Conservation (phyloP, 2,888 invertebrate species). For the Pocota personata region DNA sequence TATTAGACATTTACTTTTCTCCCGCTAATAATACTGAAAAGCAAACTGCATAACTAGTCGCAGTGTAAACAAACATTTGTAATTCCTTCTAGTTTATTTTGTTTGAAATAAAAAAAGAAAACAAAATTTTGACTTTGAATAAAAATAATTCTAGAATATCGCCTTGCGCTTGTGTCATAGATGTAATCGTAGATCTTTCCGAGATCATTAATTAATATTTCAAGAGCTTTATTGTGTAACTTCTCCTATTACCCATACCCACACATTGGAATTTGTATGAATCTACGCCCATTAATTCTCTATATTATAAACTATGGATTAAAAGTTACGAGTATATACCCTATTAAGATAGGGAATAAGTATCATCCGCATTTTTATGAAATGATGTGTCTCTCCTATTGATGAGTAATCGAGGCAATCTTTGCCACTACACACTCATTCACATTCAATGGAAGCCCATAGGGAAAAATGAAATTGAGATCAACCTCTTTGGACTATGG, state of each 20-base stretch:
- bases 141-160: no score
- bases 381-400: slow-evolving; percentile 80
- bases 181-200: neutral
- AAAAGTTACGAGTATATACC: slow-evolving; percentile 44
- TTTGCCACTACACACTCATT: slow-evolving; percentile 36
- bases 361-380: slow-evolving; percentile 68
- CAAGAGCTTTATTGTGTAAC: neutral
- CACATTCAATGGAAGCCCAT: slow-evolving; percentile 17
- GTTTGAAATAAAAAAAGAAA: no score
- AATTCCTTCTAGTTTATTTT: no score
- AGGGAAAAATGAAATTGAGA: slow-evolving; percentile 56
- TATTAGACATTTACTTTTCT: no score
- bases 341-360: slow-evolving; percentile 66
- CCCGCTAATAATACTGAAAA: no score
- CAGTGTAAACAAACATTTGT: no score
- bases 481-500: slow-evolving; percentile 49
- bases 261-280: neutral
- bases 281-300: neutral
- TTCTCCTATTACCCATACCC: neutral
- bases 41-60: no score
- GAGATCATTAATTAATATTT: neutral
- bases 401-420: slow-evolving; percentile 80
- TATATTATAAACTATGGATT: slow-evolving; percentile 31
- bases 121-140: no score
- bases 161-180: neutral